phyloP scores from a whole-genome alignment of 2,888 invertebrate genomes.

The Balanococcus diminutus region DNA sequence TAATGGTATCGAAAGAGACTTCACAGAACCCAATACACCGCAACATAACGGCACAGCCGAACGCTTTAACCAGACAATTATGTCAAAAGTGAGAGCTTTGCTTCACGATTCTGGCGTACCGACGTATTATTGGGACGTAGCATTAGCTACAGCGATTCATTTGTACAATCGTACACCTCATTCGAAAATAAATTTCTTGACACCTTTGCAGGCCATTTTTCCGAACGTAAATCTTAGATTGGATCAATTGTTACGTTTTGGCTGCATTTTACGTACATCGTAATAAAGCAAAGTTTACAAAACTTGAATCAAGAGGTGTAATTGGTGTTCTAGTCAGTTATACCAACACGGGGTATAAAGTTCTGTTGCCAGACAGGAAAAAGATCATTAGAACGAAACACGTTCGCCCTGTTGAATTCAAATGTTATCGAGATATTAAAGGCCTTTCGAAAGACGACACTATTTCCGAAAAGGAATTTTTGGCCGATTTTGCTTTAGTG shows the following conservation, averaged over 20 bases:
- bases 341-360: neutral
- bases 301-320: neutral
- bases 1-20: slow-evolving; percentile 60
- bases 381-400: slow-evolving; percentile 3
- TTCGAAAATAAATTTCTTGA: slow-evolving; percentile 39
- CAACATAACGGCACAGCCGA: slow-evolving; percentile 60
- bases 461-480: too few relatives aligned
- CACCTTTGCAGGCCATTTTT: slow-evolving; percentile 51
- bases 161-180: slow-evolving; percentile 55
- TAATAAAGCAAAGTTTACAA: neutral
- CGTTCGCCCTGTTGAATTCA: neutral
- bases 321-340: slow-evolving; percentile 22
- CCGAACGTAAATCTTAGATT: slow-evolving; percentile 35
- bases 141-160: slow-evolving; percentile 57
- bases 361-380: neutral
- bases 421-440: neutral
- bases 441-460: too few relatives aligned
- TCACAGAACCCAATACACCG: slow-evolving; percentile 59
- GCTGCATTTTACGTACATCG: neutral
- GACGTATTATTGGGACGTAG: slow-evolving; percentile 58
- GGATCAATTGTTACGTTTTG: neutral
- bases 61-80: slow-evolving; percentile 59
- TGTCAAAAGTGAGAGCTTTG: slow-evolving; percentile 58
- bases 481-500: too few relatives aligned
- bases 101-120: slow-evolving; percentile 58